Evolutionary conservation across 2,797 vertebrate species (phyloP), one percentile per base, ranked within the genome.

Genomic region (Periparus ater): DNA sequence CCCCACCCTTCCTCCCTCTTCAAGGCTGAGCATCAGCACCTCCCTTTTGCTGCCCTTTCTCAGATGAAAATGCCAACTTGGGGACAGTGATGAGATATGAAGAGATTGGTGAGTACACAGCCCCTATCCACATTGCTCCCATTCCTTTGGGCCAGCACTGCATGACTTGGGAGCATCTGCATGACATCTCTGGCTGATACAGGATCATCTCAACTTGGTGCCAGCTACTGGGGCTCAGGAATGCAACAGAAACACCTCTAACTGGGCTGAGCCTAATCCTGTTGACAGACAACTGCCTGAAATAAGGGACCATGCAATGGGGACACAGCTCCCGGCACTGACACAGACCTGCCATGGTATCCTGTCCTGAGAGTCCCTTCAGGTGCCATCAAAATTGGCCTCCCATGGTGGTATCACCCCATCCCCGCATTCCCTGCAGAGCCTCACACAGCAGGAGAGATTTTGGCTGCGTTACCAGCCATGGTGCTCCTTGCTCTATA

Each of bases 11-110:
- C 25, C 68, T 85, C 48, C n/a, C 20, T 60, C 23, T 66, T 26
- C 6, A 9, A 70, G 67, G 51, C 34, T 11, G 3, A 54, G 40
- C 17, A 76, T 45, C 40, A 92, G 18, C 57, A 65, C 12, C 60
- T 91, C 84, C 91, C 30, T 94, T 91, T 93, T 88, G 29, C 78
- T 91, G 76, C 38, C 22, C 44, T 83, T 84, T 65, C 81, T 83
- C 96, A 99, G 99, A 99, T 97, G 99, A 99, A 96, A 99, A 99
- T 3, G 99, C 99, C 54, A 99, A 99, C 95, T 71, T 99, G 97
- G 99, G 99, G 34, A 99, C 99, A 0, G 98, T 99, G 40, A 98
- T 99, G 98, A 98, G 99, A 85, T 99, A 99, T 3, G 99, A 99
- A 96, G 99, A 99, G 97, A 99, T 99, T 0, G 99, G 99, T 99